A percentile compares a stretch with the other conserved stretches of the same genome.
These are phyloP conservation scores for Danio kyathit DNA, from an alignment of 2,797 vertebrate species.

Conservation along the genomic window DNA sequence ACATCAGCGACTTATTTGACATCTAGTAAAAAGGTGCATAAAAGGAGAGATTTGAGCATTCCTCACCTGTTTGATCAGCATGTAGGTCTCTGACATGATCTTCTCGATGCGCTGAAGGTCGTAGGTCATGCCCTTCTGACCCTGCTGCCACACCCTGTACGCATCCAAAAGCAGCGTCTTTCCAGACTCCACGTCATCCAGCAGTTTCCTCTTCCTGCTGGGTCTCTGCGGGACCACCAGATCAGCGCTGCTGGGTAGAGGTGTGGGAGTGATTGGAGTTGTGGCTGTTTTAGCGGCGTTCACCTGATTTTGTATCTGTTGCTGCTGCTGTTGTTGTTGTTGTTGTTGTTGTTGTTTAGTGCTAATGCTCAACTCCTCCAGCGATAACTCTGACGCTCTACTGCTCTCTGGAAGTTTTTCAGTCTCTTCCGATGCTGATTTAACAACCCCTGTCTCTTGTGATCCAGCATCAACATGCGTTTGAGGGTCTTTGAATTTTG, in stretches of 20 bases:
- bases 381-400: constrained; percentile 88
- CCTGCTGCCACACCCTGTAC: constrained; percentile 98
- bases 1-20: no score
- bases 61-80: constrained; percentile 96
- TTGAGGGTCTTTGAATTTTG: constrained; percentile 73
- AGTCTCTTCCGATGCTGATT: constrained; percentile 64
- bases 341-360: constrained; percentile 86
- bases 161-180: constrained; percentile 94
- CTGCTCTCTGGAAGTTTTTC: constrained; percentile 82
- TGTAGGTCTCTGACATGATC: constrained; percentile 98
- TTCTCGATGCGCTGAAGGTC: constrained; percentile 94
- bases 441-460: constrained; percentile 65
- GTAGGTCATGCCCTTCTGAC: constrained; percentile 95
- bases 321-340: constrained; percentile 87
- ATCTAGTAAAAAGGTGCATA: no score
- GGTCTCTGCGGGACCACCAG: constrained; percentile 75
- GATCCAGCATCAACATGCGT: constrained; percentile 39
- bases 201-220: constrained; percentile 92
- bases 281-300: constrained; percentile 65
- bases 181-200: constrained; percentile 93
- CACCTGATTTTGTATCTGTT: constrained; percentile 70
- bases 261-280: background rate
- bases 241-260: constrained; percentile 71
- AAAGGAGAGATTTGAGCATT: background rate
- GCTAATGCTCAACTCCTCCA: constrained; percentile 97